These are phyloP conservation scores for Romanogobio albipinnatus DNA, from an alignment of 2,113 vertebrate species.

Conservation along the genomic window DNA sequence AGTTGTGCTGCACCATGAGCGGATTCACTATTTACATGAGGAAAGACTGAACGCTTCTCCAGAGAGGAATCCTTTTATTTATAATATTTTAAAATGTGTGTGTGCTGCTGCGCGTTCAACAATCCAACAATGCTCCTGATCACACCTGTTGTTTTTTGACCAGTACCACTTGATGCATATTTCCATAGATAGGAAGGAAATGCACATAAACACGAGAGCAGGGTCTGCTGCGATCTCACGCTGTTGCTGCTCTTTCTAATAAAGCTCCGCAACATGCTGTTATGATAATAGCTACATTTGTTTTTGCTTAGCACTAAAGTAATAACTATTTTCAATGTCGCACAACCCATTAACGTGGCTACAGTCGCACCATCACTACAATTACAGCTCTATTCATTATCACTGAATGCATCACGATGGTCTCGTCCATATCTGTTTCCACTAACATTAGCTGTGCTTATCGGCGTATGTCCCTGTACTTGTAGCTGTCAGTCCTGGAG, in stretches of 20 bases:
- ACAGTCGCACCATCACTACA: neutral
- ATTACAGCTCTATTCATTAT: slow-evolving; percentile 27
- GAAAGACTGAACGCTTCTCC: too few relatives aligned
- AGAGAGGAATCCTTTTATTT: too few relatives aligned
- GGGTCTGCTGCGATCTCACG: neutral
- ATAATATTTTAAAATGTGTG: too few relatives aligned
- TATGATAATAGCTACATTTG: slow-evolving; percentile 13
- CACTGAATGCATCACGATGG: neutral
- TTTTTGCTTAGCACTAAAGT: slow-evolving; percentile 2
- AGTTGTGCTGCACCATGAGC: too few relatives aligned
- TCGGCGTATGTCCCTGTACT: neutral
- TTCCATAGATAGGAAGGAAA: neutral
- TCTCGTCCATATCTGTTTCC: neutral
- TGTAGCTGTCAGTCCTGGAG: slow-evolving; percentile 4
- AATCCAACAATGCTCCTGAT: too few relatives aligned
- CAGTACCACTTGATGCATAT: neutral
- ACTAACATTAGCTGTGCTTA: neutral
- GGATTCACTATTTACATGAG: too few relatives aligned
- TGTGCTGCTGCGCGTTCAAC: too few relatives aligned
- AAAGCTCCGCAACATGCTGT: neutral
- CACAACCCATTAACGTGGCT: neutral
- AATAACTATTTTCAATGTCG: slow-evolving; percentile 23
- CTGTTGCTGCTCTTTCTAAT: neutral
- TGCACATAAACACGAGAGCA: neutral
- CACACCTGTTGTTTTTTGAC: neutral